Base-by-base conservation (phyloP, 2,888 invertebrate species). In the Ecliptopera silaceata region DNA sequence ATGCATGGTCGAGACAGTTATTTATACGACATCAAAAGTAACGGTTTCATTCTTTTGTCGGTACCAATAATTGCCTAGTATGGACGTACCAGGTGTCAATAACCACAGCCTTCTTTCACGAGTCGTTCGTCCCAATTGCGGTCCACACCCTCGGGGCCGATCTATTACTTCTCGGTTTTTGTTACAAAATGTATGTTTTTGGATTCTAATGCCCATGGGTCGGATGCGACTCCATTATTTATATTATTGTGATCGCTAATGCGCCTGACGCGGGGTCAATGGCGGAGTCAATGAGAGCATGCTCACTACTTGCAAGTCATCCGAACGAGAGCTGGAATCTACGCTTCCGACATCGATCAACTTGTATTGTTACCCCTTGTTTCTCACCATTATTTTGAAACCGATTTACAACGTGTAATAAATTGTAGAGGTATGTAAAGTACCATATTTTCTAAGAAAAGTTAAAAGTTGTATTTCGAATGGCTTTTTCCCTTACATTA, bases 221-320 rank as follows among this genome's bases (percentile, higher is more conserved):
- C 79, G 81, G 80, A 80, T 81, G 82, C 81, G 73, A 78, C 72
- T 79, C 77, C 77, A 80, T 86, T 85, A 87, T 86, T 86, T 84
- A 81, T 83, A 82, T 84, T 86, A 82, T 86, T 84, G 82, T 81
- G 85, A 86, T 84, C 79, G 66, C 72, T 76, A 72, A 72, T 69
- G 74, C 71, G 75, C 73, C 69, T 79, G 80, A 77, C 76, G 78
- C 75, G 82, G 79, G 89, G 89, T 88, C 88, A 88, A 85, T 84
- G 73, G 82, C 73, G 88, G 81, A 88, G 89, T 90, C 88, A 88
- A 87, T 87, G 86, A 89, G 88, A 88, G 79, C 83, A 86, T 82
- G 80, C 82, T 77, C 78, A 76, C 77, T 77, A 80, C 74, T 75
- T 86, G 90, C 90, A 89, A 90, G 90, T 90, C 90, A 90, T 86